These are phyloP conservation scores for Capricornis sumatraensis DNA, from an alignment of 2,113 vertebrate genomes.

Conservation along the genomic window DNA sequence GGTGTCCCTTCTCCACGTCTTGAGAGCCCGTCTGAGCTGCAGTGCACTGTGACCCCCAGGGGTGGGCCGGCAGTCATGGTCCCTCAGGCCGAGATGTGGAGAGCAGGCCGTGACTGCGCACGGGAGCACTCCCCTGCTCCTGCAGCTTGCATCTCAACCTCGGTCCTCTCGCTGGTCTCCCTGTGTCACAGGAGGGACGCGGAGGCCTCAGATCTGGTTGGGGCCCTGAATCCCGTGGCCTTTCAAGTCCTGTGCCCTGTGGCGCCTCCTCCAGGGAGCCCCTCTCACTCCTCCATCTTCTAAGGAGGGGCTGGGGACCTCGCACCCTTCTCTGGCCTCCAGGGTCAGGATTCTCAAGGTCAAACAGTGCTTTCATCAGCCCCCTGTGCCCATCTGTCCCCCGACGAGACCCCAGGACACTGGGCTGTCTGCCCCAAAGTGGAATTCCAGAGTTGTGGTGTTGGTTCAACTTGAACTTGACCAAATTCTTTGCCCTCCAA, in stretches of 20 bases:
- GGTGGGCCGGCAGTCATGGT: neutral
- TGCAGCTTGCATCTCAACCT: neutral
- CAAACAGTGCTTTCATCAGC: neutral
- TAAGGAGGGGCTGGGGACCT: neutral
- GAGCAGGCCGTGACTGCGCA: neutral
- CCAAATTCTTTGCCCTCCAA: neutral
- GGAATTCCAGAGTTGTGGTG: neutral
- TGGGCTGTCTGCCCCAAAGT: neutral
- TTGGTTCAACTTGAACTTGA: neutral
- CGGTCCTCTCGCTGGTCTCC: neutral
- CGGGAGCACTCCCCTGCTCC: neutral
- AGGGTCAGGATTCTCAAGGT: neutral
- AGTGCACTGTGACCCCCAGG: neutral
- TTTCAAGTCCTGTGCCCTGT: neutral
- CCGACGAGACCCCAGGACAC: neutral
- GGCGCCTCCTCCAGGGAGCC: neutral
- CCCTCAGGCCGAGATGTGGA: neutral
- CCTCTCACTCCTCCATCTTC: neutral
- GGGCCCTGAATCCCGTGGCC: neutral
- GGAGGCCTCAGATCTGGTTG: neutral
- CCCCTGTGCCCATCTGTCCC: accelerated
- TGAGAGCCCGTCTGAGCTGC: neutral
- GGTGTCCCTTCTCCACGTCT: neutral
- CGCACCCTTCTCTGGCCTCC: neutral
- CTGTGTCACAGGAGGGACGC: neutral